phyloP scores from a whole-genome alignment of 2,113 vertebrate species.

The Rhinoptilus africanus region DNA sequence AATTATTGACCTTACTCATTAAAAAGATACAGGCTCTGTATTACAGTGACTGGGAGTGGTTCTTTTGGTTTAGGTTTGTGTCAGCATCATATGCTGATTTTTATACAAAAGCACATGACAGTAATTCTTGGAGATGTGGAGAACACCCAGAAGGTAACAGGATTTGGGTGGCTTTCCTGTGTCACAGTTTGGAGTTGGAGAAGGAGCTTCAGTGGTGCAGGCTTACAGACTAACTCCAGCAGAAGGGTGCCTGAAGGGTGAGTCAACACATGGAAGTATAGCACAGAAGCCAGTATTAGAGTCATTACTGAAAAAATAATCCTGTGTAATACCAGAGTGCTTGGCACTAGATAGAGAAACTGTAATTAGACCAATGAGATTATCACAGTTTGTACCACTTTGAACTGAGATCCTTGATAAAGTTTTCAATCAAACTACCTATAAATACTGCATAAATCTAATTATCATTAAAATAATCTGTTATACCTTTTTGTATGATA shows the following conservation, averaged over 20 bases:
- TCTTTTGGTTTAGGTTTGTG: not conserved
- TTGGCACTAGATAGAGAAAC: not conserved
- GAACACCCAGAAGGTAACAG: not conserved
- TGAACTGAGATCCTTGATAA: not conserved
- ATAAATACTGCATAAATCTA: not conserved
- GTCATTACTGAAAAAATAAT: not conserved
- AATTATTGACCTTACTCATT: not conserved
- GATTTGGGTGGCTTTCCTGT: not conserved
- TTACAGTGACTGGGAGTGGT: not conserved
- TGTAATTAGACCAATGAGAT: not conserved
- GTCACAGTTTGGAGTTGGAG: not conserved
- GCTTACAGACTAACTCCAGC: not conserved
- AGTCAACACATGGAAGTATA: not conserved
- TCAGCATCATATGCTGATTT: not conserved
- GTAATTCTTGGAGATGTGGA: not conserved
- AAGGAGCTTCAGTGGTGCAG: not conserved
- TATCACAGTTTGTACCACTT: not conserved
- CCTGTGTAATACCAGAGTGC: not conserved
- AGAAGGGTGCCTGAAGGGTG: not conserved
- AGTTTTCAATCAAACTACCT: not conserved
- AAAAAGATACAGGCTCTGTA: not conserved
- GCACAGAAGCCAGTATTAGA: not conserved
- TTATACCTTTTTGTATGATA: not conserved
- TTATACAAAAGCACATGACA: not conserved
- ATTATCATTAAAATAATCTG: too few relatives aligned